Conservation (phyloP, 2,888 invertebrate species). For the Acleris laterana region DNA sequence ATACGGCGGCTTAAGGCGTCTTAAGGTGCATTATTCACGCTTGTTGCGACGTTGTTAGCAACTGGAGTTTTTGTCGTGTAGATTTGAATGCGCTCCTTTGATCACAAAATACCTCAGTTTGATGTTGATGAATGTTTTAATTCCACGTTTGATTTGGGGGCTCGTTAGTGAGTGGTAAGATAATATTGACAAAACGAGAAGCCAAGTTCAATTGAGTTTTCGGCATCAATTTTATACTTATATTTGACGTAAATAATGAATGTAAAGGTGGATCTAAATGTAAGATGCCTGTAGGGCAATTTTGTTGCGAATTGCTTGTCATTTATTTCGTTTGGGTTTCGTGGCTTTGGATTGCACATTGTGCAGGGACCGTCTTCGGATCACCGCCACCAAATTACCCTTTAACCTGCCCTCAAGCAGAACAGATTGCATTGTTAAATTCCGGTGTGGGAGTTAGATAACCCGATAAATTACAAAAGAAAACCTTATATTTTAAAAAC, state of each 20-base stretch:
- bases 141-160: slow-evolving; percentile 27
- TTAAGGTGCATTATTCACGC: slow-evolving; percentile 64
- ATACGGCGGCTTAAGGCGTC: slow-evolving; percentile 66
- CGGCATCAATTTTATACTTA: slow-evolving; percentile 7
- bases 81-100: slow-evolving; percentile 66
- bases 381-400: no score
- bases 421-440: no score
- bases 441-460: no score
- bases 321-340: no score
- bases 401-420: no score
- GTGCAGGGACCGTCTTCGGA: no score
- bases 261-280: no score
- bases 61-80: slow-evolving; percentile 61
- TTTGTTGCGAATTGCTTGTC: no score
- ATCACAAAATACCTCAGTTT: slow-evolving; percentile 51
- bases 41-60: slow-evolving; percentile 78
- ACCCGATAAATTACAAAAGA: no score
- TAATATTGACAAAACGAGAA: slow-evolving; percentile 27
- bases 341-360: no score
- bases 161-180: slow-evolving; percentile 20
- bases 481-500: no score
- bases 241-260: not conserved
- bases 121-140: slow-evolving; percentile 49
- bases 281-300: no score
- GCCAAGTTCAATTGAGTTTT: slow-evolving; percentile 9